These are phyloP conservation scores for Aplochiton taeniatus DNA, from an alignment of 2,797 vertebrate species.

Conservation along the genomic window DNA sequence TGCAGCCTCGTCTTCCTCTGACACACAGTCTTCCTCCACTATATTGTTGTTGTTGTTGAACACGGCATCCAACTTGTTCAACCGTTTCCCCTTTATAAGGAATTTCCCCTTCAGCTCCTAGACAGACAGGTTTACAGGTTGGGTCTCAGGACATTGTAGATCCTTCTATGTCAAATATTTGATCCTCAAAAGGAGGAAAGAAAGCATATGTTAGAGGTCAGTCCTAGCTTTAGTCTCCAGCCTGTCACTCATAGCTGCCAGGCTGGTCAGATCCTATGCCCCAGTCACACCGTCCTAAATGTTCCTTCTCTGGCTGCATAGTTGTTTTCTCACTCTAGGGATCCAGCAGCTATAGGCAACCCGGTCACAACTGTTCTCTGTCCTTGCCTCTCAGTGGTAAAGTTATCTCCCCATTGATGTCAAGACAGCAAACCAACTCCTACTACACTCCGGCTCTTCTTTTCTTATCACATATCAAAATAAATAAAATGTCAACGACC, in stretches of 20 bases:
- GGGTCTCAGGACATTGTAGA: background rate
- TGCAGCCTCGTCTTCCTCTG: constrained; percentile 94
- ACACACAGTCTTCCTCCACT: constrained; percentile 75
- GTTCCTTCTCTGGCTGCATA: too few species aligned
- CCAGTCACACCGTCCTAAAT: constrained; percentile 11
- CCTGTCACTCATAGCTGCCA: too few species aligned
- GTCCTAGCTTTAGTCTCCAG: background rate
- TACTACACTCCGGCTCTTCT: too few species aligned
- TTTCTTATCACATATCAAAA: too few species aligned
- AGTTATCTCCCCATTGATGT: too few species aligned
- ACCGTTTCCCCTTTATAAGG: constrained; percentile 91
- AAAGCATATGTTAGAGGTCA: background rate
- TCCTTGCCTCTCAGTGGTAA: too few species aligned
- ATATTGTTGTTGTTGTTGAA: constrained; percentile 50
- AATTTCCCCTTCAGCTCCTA: constrained; percentile 91
- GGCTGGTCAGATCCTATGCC: too few species aligned
- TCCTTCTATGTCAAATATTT: background rate
- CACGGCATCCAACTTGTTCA: constrained; percentile 81
- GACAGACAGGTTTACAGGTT: background rate
- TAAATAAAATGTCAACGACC: too few species aligned
- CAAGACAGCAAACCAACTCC: too few species aligned
- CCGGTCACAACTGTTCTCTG: too few species aligned
- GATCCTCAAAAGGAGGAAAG: background rate
- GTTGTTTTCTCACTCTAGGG: too few species aligned
- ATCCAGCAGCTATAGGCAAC: too few species aligned